Evolutionary conservation across 2,113 vertebrate species (phyloP).

Genomic region (Pipra filicauda): DNA sequence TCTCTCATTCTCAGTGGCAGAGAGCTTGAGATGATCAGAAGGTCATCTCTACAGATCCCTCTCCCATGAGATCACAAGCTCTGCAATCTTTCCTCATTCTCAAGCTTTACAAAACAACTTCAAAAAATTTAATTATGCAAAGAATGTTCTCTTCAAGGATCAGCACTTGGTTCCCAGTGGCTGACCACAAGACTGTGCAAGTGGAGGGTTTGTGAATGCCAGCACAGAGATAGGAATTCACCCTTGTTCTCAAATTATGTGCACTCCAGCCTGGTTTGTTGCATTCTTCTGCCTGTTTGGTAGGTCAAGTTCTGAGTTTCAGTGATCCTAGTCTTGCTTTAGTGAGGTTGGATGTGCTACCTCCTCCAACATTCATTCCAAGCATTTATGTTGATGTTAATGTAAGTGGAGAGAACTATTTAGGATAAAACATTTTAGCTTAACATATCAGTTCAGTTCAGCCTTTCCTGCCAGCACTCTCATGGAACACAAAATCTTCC

Average conservation of each 20-base stretch:
- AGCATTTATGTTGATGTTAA: background rate
- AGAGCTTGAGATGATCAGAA: background rate
- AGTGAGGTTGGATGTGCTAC: background rate
- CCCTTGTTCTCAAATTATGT: background rate
- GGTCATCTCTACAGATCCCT: background rate
- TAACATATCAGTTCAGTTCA: accelerated
- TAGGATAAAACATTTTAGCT: background rate
- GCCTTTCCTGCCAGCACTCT: background rate
- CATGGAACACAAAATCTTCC: background rate
- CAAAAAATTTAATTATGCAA: background rate
- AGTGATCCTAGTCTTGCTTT: background rate
- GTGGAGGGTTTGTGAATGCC: background rate
- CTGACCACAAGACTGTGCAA: background rate
- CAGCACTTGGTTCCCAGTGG: background rate
- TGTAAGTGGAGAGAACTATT: background rate
- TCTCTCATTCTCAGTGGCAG: background rate
- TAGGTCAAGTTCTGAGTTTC: background rate
- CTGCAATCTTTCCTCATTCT: background rate
- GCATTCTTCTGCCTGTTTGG: background rate
- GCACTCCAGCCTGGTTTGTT: background rate
- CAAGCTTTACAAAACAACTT: background rate
- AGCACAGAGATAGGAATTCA: background rate
- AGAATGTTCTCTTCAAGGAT: background rate
- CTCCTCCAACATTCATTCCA: background rate
- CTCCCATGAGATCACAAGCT: background rate